These are phyloP conservation scores for Drosophila kanapiae DNA, from an alignment of 1,140 invertebrate species.

Conservation along the genomic window DNA sequence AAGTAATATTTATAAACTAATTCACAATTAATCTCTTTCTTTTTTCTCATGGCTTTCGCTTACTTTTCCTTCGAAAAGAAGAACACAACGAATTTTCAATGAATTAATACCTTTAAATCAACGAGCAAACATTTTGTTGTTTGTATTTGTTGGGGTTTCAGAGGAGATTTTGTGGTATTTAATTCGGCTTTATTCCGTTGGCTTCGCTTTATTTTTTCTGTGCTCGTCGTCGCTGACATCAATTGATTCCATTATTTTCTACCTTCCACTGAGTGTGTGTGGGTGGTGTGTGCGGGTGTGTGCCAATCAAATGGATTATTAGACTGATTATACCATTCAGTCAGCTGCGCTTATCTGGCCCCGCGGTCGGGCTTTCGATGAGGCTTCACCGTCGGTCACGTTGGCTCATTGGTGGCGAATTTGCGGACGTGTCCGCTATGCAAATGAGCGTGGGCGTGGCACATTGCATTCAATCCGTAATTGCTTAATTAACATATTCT, in stretches of 20 bases:
- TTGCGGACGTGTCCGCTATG: slow-evolving; percentile 25
- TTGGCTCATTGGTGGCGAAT: slow-evolving; percentile 17
- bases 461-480: slow-evolving; percentile 53
- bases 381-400: slow-evolving; percentile 18
- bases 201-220: background rate
- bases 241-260: slow-evolving; percentile 14
- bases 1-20: too few species aligned
- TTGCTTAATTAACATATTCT: slow-evolving; percentile 70
- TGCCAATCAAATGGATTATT: slow-evolving; percentile 50
- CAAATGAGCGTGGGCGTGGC: slow-evolving; percentile 21
- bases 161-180: background rate
- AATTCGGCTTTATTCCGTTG: slow-evolving; percentile 2
- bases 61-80: too few species aligned
- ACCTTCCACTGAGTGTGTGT: background rate
- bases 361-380: background rate
- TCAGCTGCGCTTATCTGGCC: slow-evolving; percentile 7
- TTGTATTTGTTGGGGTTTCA: slow-evolving; percentile 8
- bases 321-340: slow-evolving; percentile 43
- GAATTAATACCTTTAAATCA: background rate
- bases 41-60: too few species aligned
- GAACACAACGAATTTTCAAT: background rate
- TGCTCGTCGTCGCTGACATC: slow-evolving; percentile 14
- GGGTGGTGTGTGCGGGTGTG: slow-evolving; percentile 15
- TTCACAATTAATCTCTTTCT: too few species aligned
- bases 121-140: background rate